Base-by-base conservation (phyloP, 2,113 vertebrate genomes). In the Plotosus lineatus region DNA sequence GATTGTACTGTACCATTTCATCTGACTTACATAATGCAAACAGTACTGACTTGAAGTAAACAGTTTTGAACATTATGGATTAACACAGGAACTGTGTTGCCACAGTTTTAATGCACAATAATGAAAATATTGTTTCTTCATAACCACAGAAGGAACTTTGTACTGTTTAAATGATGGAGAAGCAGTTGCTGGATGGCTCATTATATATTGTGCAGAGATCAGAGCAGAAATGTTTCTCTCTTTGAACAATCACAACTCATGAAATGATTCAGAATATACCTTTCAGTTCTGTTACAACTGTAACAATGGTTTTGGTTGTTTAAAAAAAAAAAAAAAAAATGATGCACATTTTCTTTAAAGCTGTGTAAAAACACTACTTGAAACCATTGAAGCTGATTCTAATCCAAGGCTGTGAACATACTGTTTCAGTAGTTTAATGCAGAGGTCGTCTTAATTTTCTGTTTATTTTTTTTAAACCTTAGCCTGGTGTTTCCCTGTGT, bases 331-430 rank as follows among this genome's bases (percentile, higher is more conserved):
- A n/a, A n/a, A n/a, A n/a, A n/a, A n/a, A n/a, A n/a, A n/a, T n/a
- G n/a, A n/a, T n/a, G n/a, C n/a, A n/a, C n/a, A n/a, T n/a, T 69
- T 84, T 79, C 69, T 84, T 68, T 79, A 50, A 84, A 85, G 77
- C 86, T 86, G 88, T 87, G 85, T 89, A 77, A 83, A 88, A 68
- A 71, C 86, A 81, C 83, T 90, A 93, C 91, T 91, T 94, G 90
- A 92, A 91, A 86, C 72, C 21, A 55, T 40, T 28, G 12, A 3
- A 12, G 19, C 53, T 33, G n/a, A n/a, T n/a, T n/a, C n/a, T n/a
- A n/a, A n/a, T n/a, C n/a, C n/a, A n/a, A n/a, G n/a, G n/a, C n/a
- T n/a, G n/a, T n/a, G n/a, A n/a, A n/a, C n/a, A n/a, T n/a, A n/a
- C n/a, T n/a, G n/a, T n/a, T n/a, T n/a, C n/a, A n/a, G n/a, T n/a